Conservation (phyloP, 2,797 vertebrate genomes). For the Oreortyx pictus region DNA sequence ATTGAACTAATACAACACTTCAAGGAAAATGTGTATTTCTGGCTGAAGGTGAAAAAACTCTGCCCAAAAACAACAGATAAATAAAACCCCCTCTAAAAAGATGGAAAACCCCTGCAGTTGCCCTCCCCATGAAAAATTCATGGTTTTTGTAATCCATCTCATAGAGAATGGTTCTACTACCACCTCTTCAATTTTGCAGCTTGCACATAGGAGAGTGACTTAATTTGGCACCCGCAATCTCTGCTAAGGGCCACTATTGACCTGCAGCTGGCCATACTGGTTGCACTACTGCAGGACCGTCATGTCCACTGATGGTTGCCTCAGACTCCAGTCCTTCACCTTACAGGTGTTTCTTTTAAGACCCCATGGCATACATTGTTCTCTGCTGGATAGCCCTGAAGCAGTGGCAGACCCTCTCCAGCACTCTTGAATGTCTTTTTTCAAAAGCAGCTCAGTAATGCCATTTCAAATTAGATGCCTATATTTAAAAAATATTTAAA, state of each 20-base stretch:
- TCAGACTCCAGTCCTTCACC: neutral
- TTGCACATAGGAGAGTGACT: neutral
- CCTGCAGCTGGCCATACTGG: neutral
- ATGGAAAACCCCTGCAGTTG: rapidly evolving
- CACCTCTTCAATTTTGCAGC: neutral
- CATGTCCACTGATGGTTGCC: rapidly evolving
- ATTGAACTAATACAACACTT: neutral
- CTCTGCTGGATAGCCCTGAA: neutral
- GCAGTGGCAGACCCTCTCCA: neutral
- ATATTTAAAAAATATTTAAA: neutral
- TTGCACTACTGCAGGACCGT: neutral
- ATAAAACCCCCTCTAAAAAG: neutral
- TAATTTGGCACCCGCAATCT: neutral
- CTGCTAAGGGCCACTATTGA: neutral
- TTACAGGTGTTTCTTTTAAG: rapidly evolving
- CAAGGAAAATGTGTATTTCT: neutral
- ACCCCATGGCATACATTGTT: rapidly evolving
- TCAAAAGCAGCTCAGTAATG: neutral
- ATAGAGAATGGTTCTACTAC: neutral
- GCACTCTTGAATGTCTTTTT: neutral
- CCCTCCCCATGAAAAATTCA: neutral
- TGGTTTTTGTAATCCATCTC: neutral
- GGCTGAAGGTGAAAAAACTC: neutral
- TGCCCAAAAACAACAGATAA: neutral
- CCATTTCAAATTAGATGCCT: neutral